Percentiles rank a stretch among this genome's conserved stretches.
These are phyloP conservation scores for Drosophila nannoptera DNA, from an alignment of 1,140 invertebrate genomes.

Conservation along the genomic window DNA sequence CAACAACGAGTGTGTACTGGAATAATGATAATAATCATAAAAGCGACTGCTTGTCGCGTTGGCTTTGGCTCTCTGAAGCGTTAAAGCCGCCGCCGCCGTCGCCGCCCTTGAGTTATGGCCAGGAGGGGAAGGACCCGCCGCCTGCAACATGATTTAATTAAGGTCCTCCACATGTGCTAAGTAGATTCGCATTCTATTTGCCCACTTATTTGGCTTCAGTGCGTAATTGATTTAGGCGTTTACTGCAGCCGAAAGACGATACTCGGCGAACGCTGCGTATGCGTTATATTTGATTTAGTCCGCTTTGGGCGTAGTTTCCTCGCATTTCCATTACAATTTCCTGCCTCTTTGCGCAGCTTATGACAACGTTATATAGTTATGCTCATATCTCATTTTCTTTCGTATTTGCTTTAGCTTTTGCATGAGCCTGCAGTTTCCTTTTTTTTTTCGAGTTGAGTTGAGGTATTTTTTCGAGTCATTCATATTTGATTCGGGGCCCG, in stretches of 20 bases:
- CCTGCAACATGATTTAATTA: constrained; percentile 69
- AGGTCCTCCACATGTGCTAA: constrained; percentile 71
- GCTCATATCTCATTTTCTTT: neutral
- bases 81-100: constrained; percentile 49
- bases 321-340: constrained; percentile 38
- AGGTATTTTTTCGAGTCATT: constrained; percentile 21
- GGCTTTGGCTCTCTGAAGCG: constrained; percentile 37
- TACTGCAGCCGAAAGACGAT: constrained; percentile 45
- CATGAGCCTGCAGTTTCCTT: constrained; percentile 33
- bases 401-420: neutral
- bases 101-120: constrained; percentile 41
- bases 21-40: constrained; percentile 66
- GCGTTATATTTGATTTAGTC: constrained; percentile 55
- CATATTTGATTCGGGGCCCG: constrained; percentile 31
- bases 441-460: constrained; percentile 1
- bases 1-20: constrained; percentile 34
- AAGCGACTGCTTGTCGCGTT: constrained; percentile 51
- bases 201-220: constrained; percentile 38
- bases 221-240: constrained; percentile 72
- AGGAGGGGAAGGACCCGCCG: constrained; percentile 37
- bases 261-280: constrained; percentile 33
- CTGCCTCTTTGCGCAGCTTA: constrained; percentile 20
- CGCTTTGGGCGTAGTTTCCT: neutral
- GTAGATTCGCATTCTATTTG: constrained; percentile 69
- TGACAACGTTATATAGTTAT: constrained; percentile 18